Base-by-base conservation (phyloP, 2,888 invertebrate genomes). In the Andrena flavipes region DNA sequence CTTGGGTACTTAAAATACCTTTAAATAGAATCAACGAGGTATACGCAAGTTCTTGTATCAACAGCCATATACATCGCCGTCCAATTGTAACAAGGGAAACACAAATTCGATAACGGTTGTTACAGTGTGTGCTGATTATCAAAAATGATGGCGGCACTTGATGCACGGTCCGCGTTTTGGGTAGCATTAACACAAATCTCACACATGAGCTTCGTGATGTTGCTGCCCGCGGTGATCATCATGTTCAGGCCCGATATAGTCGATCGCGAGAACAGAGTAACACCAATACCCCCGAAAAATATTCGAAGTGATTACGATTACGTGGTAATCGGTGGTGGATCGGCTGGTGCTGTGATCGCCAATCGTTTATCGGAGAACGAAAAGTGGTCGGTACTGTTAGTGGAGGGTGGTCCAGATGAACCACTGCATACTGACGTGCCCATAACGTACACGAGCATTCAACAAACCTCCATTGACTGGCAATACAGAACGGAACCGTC, bases 321-420 rank as follows among this genome's bases (percentile, higher is more conserved):
- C 89, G 95, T 98, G 3, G 95, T 98, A 71, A 95, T 98, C 2
- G 98, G 98, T 0, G 98, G 96, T 0, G 98, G 98, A 0, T 96
- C 97, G 1, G 98, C 97, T 0, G 98, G 98, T 2, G 95, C 97
- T 1, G 97, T 97, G 0, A 82, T 98, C 74, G 98, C 98, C 0
- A 96, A 96, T 86, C 95, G 98, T 30, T 94, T 98, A 0, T 96
- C 97, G 6, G 98, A 98, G 94, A 96, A 96, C 88, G 94, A 95
- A 0, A 94, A 95, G 29, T 97, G 97, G 96, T 96, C 94, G 84
- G 95, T 98, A 0, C 94, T 98, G 2, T 94, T 98, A n/a, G 88
- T 98, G 67, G 98, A 98, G 94, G 97, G 97, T 0, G 98, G 97
- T 0, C 95, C 95, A 7, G 97, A 97, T 84, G 97, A 97, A 91